These are phyloP conservation scores for Coracias cyanogaster DNA, from an alignment of 2,797 vertebrate species.

Conservation along the genomic window DNA sequence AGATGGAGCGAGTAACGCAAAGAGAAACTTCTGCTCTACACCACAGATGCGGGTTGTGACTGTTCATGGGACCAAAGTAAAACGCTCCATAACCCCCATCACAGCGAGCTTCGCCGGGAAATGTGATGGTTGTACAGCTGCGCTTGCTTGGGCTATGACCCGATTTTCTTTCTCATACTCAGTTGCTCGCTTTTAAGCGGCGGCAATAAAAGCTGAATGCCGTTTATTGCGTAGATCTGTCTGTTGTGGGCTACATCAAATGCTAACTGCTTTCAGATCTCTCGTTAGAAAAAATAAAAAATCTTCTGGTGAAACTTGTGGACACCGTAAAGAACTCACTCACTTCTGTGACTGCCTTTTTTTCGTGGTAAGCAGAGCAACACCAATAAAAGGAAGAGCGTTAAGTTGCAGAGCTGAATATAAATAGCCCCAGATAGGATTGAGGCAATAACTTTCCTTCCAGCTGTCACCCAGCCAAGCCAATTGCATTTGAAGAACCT, in stretches of 20 bases:
- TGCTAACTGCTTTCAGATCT: neutral
- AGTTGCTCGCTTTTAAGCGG: neutral
- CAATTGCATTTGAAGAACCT: slow-evolving; percentile 23
- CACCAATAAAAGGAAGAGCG: neutral
- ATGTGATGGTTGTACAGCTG: neutral
- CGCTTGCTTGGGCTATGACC: accelerated
- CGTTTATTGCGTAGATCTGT: neutral
- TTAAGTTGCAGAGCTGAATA: neutral
- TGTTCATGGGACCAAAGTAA: neutral
- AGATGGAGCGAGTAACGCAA: accelerated
- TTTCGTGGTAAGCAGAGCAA: neutral
- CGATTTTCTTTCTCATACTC: neutral
- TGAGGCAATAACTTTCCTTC: neutral
- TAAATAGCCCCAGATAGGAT: neutral
- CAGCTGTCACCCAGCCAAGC: slow-evolving; percentile 34
- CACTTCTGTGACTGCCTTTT: neutral
- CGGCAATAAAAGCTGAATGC: neutral
- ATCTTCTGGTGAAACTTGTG: neutral
- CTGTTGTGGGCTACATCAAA: neutral
- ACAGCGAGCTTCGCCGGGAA: neutral
- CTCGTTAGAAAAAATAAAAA: neutral
- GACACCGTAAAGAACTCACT: neutral
- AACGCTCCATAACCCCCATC: neutral
- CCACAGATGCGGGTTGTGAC: neutral
- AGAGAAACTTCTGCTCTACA: neutral